A percentile compares a stretch with the other conserved stretches of the same genome.
These are phyloP conservation scores for Cinclus cinclus DNA, from an alignment of 2,113 vertebrate species.

Conservation along the genomic window DNA sequence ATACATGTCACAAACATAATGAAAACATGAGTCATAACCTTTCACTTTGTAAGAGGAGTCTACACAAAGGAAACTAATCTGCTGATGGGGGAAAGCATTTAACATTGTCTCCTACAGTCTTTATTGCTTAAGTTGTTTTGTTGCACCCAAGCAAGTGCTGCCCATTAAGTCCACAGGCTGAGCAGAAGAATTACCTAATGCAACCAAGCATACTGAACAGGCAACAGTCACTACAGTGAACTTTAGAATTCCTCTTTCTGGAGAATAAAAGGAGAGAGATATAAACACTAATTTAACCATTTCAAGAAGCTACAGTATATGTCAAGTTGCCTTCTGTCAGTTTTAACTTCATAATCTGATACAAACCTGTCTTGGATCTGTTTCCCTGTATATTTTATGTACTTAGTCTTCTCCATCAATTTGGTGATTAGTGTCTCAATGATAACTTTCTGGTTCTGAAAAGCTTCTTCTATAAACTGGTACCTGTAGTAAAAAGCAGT, in stretches of 20 bases:
- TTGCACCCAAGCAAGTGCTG: neutral
- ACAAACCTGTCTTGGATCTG: constrained; percentile 90
- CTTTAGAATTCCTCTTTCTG: neutral
- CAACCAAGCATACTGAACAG: neutral
- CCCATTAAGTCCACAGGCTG: neutral
- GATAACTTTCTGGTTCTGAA: constrained; percentile 94
- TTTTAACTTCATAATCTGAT: neutral
- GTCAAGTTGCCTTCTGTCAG: neutral
- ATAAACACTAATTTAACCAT: neutral
- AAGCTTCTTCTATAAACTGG: constrained; percentile 98
- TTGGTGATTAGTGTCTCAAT: constrained; percentile 94
- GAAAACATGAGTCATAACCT: constrained; percentile 26
- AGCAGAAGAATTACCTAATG: neutral
- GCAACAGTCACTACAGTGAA: neutral
- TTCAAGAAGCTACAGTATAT: neutral
- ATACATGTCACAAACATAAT: neutral
- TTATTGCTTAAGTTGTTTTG: neutral
- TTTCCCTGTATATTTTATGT: constrained; percentile 89
- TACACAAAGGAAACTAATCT: neutral
- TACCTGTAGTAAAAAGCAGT: constrained; percentile 78
- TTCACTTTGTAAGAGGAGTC: neutral
- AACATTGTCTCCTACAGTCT: neutral
- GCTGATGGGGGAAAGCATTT: neutral
- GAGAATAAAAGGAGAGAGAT: neutral
- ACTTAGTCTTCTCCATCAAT: constrained; percentile 93